These are phyloP conservation scores for Ophion ventricosus DNA, from an alignment of 2,888 invertebrate genomes.

Conservation along the genomic window DNA sequence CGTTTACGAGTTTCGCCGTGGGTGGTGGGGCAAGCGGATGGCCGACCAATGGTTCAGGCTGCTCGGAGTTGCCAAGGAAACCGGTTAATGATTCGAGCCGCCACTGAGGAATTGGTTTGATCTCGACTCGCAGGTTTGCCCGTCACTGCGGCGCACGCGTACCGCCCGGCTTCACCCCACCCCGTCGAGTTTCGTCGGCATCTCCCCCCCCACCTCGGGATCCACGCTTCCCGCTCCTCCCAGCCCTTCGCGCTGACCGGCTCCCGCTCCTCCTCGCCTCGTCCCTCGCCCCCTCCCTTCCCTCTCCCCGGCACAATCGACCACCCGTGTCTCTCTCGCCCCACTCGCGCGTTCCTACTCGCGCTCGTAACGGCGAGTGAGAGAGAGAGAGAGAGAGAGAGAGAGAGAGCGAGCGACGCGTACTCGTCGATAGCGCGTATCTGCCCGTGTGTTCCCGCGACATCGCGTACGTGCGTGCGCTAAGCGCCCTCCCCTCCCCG, in stretches of 20 bases:
- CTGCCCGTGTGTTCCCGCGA: not conserved
- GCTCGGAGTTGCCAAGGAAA: conserved; percentile 82
- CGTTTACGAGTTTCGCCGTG: conserved; percentile 40
- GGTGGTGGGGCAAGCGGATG: conserved; percentile 72
- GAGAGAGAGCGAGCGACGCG: conserved; percentile 23
- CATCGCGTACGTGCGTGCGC: not conserved
- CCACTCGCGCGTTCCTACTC: no score
- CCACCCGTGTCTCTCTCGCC: not conserved
- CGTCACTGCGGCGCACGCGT: conserved; percentile 58
- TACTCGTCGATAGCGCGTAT: conserved; percentile 66
- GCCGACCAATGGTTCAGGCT: conserved; percentile 80
- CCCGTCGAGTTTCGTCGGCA: not conserved
- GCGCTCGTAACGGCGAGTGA: not conserved
- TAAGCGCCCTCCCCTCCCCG: not conserved
- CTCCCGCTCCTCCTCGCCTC: conserved; percentile 4
- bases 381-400: not conserved
- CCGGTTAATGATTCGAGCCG: conserved; percentile 83
- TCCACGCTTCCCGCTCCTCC: not conserved
- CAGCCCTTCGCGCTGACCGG: not conserved
- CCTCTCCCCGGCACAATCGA: not conserved
- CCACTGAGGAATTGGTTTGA: conserved; percentile 81
- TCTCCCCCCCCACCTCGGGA: conserved; percentile 17
- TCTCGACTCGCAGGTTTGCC: conserved; percentile 65
- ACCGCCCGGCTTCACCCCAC: conserved; percentile 19
- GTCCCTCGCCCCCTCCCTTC: not conserved